A percentile compares a stretch with the other conserved stretches of the same genome.
phyloP scores from a whole-genome alignment of 2,888 invertebrate species.

The Plusia festucae region DNA sequence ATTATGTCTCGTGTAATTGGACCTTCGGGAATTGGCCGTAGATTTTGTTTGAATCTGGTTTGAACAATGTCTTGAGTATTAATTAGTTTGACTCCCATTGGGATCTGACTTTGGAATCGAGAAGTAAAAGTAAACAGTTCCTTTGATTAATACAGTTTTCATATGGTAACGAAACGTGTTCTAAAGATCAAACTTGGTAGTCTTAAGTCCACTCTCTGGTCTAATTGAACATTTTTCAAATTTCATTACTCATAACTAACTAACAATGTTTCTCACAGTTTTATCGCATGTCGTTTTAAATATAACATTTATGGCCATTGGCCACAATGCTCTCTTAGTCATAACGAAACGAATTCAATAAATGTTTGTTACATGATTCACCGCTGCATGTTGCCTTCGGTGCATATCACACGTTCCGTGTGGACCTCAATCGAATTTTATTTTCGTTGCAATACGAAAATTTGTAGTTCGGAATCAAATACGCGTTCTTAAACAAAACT shows the following conservation, averaged over 20 bases:
- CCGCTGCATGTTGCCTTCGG: conserved; percentile 62
- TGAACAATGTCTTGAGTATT: conserved; percentile 70
- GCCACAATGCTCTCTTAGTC: conserved; percentile 79
- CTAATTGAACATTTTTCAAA: conserved; percentile 28
- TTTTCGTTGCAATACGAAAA: conserved; percentile 16
- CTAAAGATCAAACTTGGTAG: conserved; percentile 5
- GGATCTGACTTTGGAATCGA: conserved; percentile 54
- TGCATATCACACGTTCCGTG: conserved; percentile 59
- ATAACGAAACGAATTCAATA: conserved; percentile 79
- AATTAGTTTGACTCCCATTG: conserved; percentile 68
- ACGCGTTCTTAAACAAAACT: conserved; percentile 7
- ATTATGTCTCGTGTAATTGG: conserved; percentile 68
- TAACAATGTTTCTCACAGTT: conserved; percentile 57
- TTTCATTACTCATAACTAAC: conserved; percentile 40
- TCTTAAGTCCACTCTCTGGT: background rate
- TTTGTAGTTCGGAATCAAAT: conserved; percentile 23
- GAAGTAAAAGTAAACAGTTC: conserved; percentile 64
- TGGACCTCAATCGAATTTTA: conserved; percentile 28
- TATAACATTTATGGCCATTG: conserved; percentile 70
- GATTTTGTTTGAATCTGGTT: conserved; percentile 64
- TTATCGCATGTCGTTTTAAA: conserved; percentile 68
- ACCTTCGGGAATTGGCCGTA: conserved; percentile 64
- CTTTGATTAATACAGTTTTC: conserved; percentile 55
- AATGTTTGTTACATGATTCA: conserved; percentile 81
- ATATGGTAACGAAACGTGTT: conserved; percentile 20